Percentiles rank a stretch among this genome's conserved stretches.
phyloP scores from a whole-genome alignment of 2,797 vertebrate genomes.

The Eupleurogrammus muticus region DNA sequence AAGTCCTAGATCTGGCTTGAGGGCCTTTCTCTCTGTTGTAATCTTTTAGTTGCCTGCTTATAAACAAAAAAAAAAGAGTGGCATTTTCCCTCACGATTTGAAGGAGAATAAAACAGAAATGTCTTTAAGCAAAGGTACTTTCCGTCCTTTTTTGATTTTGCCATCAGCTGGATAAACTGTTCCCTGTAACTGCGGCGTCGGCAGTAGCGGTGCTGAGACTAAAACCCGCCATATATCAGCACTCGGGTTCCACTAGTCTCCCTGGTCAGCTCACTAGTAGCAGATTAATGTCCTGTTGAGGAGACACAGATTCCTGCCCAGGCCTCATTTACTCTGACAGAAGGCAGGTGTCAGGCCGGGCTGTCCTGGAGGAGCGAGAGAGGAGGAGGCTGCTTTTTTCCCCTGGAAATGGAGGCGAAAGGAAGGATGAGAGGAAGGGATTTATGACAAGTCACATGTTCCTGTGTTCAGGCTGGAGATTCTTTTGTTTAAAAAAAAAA shows the following conservation, averaged over 20 bases:
- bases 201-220: constrained; percentile 66
- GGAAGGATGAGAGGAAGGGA: constrained; percentile 56
- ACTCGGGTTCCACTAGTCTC: constrained; percentile 62
- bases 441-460: constrained; percentile 46
- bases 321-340: constrained; percentile 75
- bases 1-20: constrained; percentile 25
- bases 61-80: constrained; percentile 13
- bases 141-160: constrained; percentile 31
- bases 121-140: constrained; percentile 19
- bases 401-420: constrained; percentile 56
- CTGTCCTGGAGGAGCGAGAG: constrained; percentile 61
- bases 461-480: constrained; percentile 9
- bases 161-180: constrained; percentile 58
- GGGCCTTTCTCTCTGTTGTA: constrained; percentile 12
- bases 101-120: constrained; percentile 8
- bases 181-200: constrained; percentile 43
- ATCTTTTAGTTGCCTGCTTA: constrained; percentile 26
- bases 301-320: constrained; percentile 66
- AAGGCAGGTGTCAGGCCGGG: constrained; percentile 75
- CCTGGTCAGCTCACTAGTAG: constrained; percentile 66
- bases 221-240: constrained; percentile 69
- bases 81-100: constrained; percentile 17
- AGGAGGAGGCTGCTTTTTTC: constrained; percentile 54
- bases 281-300: constrained; percentile 81
- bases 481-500: constrained; percentile 6